Percentiles rank a stretch among this genome's conserved stretches.
phyloP scores from a whole-genome alignment of 2,888 invertebrate genomes.

The Ormia ochracea region DNA sequence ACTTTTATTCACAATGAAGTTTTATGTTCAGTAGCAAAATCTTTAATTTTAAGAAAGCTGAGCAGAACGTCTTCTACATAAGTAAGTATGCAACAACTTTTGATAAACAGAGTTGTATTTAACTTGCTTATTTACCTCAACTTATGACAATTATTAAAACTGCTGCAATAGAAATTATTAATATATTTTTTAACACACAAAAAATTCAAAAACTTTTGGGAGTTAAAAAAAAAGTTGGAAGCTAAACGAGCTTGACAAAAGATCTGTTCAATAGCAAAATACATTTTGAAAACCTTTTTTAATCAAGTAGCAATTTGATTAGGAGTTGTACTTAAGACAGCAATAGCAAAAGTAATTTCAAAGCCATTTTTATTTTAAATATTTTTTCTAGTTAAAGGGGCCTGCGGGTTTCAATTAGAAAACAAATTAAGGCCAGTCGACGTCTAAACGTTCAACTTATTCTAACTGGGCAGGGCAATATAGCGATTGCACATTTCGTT shows the following conservation, averaged over 20 bases:
- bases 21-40: too few relatives aligned
- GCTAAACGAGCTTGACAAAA: conserved; percentile 56
- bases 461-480: neutral
- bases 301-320: conserved; percentile 62
- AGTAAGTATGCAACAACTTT: too few relatives aligned
- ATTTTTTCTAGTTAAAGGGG: neutral
- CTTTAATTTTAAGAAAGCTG: too few relatives aligned
- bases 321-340: conserved; percentile 64
- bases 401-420: neutral
- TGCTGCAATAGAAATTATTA: neutral
- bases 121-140: too few relatives aligned
- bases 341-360: conserved; percentile 34
- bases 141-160: conserved; percentile 12
- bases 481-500: neutral
- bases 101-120: too few relatives aligned
- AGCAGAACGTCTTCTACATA: too few relatives aligned
- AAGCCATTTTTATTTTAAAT: conserved; percentile 21
- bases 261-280: conserved; percentile 70
- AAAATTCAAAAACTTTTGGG: conserved; percentile 64
- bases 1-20: too few relatives aligned
- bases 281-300: conserved; percentile 48
- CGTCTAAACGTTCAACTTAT: neutral
- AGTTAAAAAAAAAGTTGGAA: neutral
- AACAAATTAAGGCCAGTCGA: neutral
- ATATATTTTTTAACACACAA: conserved; percentile 45